Base-by-base conservation (phyloP, 2,888 invertebrate genomes). In the Callosobruchus maculatus region DNA sequence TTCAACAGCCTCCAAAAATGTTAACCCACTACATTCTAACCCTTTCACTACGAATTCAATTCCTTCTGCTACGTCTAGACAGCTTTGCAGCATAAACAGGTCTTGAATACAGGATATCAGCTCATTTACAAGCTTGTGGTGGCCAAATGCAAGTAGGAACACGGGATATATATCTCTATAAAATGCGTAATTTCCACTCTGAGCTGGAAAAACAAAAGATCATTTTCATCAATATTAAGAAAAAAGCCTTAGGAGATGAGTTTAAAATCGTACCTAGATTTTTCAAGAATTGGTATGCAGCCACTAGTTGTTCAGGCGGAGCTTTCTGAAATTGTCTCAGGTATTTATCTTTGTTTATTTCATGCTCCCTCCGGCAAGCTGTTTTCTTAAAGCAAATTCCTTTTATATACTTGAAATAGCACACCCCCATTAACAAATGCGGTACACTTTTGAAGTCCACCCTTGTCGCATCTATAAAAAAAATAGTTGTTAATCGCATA, bases 1-100 rank as follows among this genome's bases (percentile, higher is more conserved):
- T 13, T 79, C 78, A 1, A 79, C 71, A 3, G 77, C 67, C 20
- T 79, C 79, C 66, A 74, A 74, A 72, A 79, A 78, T n/a, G 74
- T 71, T 20, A 80, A 68, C 2, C 78, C 78, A 0, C 77, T 73
- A n/a, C 74, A 22, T 73, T 75, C 73, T 0, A 80, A 70, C 2
- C 74, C 72, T 3, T 74, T 68, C 1, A 79, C 68, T 5, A 78
- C 72, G 13, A 18, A 7, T 20, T 73, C 72, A 20, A 78, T 9
- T 0, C 77, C 78, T 22, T 74, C 74, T 5, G 26, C 67, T 0
- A 22, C 30, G 31, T 76, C 26, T 3, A 80, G 73, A 7, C 68
- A 66, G 2, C 70, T 68, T 49, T 72, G 72, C 66, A 78, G 68
- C 68, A 49, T 71, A 22, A 77, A 76, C 26, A 78, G 71, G 68